Evolutionary conservation across 1,140 invertebrate species (phyloP).

Genomic region (Drosophila chauvacae): DNA sequence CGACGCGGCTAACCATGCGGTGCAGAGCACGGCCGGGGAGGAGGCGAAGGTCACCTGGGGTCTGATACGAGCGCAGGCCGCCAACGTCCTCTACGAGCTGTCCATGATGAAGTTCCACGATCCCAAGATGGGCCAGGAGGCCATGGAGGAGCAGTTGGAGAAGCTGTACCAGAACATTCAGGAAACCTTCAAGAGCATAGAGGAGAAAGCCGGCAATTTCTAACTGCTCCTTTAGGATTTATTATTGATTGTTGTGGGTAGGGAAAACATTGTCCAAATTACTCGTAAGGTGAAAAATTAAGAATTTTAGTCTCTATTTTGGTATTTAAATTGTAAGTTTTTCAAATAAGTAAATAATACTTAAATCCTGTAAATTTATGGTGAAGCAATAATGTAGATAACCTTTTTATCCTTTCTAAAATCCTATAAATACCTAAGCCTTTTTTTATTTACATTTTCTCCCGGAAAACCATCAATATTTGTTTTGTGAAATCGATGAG

Average conservation of each 20-base stretch:
- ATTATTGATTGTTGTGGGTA: not conserved
- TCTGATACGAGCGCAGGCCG: constrained; percentile 51
- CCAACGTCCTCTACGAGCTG: constrained; percentile 57
- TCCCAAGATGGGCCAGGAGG: constrained; percentile 33
- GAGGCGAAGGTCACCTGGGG: constrained; percentile 71
- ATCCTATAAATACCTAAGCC: not conserved
- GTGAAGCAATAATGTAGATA: too few species aligned
- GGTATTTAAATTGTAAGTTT: not conserved
- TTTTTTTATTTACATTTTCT: not conserved
- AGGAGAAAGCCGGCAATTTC: constrained; percentile 28
- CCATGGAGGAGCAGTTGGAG: constrained; percentile 9
- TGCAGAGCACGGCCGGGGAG: constrained; percentile 37
- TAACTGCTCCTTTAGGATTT: not conserved
- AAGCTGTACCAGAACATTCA: constrained; percentile 11
- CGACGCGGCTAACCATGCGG: constrained; percentile 22
- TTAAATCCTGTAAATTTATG: not conserved
- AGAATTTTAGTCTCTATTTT: not conserved
- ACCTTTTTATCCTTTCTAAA: not conserved
- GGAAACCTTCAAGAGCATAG: constrained; percentile 27
- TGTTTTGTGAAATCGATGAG: constrained; percentile 11
- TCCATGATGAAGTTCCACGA: constrained; percentile 73
- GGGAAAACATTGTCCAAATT: not conserved
- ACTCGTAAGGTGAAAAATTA: not conserved
- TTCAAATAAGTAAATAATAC: not conserved
- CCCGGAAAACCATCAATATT: constrained; percentile 1